phyloP scores from a whole-genome alignment of 1,140 invertebrate species.

The Phthorimaea operculella region DNA sequence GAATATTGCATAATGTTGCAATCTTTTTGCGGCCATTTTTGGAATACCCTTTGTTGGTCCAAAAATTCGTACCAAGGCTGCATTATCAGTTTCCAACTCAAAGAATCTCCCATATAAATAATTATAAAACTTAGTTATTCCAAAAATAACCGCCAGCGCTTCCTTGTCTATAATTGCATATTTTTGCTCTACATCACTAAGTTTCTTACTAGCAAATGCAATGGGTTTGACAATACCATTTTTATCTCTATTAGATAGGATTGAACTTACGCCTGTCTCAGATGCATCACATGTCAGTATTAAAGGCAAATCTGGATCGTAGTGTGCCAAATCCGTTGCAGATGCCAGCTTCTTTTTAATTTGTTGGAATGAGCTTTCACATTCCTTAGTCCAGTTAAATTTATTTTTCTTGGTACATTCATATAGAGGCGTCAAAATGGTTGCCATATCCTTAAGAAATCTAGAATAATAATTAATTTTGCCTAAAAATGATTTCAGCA shows the following conservation, averaged over 20 bases:
- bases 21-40: slow-evolving; percentile 24
- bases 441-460: slow-evolving; percentile 1
- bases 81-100: slow-evolving; percentile 26
- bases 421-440: slow-evolving; percentile 7
- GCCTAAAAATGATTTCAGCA: slow-evolving; percentile 19
- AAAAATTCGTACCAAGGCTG: slow-evolving; percentile 23
- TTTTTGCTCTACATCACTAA: slow-evolving; percentile 4
- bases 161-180: slow-evolving; percentile 18
- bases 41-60: slow-evolving; percentile 22
- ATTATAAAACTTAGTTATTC: slow-evolving; percentile 24
- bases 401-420: slow-evolving; percentile 10
- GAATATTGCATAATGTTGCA: slow-evolving; percentile 28
- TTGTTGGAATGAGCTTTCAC: slow-evolving; percentile 8
- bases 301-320: slow-evolving; percentile 7
- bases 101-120: slow-evolving; percentile 10
- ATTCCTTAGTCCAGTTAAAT: slow-evolving; percentile 12
- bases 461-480: slow-evolving; percentile 21
- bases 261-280: slow-evolving; percentile 4
- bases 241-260: slow-evolving; percentile 10
- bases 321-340: slow-evolving; percentile 9
- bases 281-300: slow-evolving; percentile 16
- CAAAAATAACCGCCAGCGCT: slow-evolving; percentile 23
- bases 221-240: slow-evolving; percentile 10
- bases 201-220: slow-evolving; percentile 13
- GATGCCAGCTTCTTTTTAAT: slow-evolving; percentile 11